These are phyloP conservation scores for Mugil cephalus DNA, from an alignment of 2,113 vertebrate genomes.

Conservation along the genomic window DNA sequence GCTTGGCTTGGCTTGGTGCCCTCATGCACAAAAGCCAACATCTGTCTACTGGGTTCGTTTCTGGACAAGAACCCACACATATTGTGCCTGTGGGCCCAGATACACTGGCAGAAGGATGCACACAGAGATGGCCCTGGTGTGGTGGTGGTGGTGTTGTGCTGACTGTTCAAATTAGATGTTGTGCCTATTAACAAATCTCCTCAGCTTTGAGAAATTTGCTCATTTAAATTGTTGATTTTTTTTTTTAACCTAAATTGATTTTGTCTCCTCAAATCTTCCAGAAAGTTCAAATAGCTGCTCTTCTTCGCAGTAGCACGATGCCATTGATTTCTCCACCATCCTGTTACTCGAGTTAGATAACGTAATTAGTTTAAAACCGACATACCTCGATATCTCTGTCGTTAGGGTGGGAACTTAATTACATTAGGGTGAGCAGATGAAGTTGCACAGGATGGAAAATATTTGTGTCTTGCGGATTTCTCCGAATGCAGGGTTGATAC, in stretches of 20 bases:
- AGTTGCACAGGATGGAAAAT: conserved; percentile 14
- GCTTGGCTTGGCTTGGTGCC: conserved; percentile 19
- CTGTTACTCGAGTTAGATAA: conserved; percentile 69
- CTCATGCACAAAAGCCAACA: conserved; percentile 51
- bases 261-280: conserved; percentile 42
- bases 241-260: conserved; percentile 47
- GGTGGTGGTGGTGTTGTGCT: background rate
- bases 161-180: conserved; percentile 35
- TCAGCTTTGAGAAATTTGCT: conserved; percentile 35
- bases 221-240: background rate
- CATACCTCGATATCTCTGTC: conserved; percentile 63
- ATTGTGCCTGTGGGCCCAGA: conserved; percentile 28
- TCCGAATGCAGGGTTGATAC: no score
- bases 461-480: background rate
- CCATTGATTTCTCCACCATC: conserved; percentile 56
- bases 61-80: conserved; percentile 18
- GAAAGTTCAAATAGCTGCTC: conserved; percentile 43
- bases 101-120: background rate
- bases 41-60: conserved; percentile 52
- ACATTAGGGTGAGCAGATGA: conserved; percentile 52
- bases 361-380: conserved; percentile 69
- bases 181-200: conserved; percentile 31
- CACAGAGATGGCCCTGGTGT: background rate
- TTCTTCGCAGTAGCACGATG: conserved; percentile 21
- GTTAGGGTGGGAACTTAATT: conserved; percentile 59